A percentile compares a stretch with the other conserved stretches of the same genome.
Evolutionary conservation across 92 coral and sea anemone species (phyloP).

Genomic region (Phenganax marumi): DNA sequence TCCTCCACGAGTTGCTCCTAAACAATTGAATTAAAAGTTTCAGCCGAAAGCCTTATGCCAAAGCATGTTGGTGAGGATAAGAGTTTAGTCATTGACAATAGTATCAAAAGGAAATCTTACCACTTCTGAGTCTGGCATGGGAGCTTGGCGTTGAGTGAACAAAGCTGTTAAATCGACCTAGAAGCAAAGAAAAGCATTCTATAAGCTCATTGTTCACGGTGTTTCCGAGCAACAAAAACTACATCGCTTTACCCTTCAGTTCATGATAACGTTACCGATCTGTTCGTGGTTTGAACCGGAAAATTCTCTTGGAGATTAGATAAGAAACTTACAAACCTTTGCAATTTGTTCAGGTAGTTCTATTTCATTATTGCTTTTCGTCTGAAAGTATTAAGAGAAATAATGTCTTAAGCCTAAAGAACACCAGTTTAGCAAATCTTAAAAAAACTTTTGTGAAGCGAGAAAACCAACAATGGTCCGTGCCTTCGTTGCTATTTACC

Average conservation of each 20-base stretch:
- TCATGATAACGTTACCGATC: neutral
- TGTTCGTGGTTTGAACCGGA: neutral
- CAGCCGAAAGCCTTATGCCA: too few relatives aligned
- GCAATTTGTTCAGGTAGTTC: slow-evolving; percentile 42
- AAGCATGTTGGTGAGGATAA: neutral
- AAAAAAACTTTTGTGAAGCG: neutral
- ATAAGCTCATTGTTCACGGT: neutral
- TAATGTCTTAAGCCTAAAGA: neutral
- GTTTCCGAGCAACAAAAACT: too few relatives aligned
- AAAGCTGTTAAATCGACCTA: slow-evolving; percentile 92
- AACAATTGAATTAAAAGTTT: neutral
- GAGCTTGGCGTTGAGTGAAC: slow-evolving; percentile 93
- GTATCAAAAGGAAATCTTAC: slow-evolving; percentile 41
- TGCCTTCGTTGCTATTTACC: too few relatives aligned
- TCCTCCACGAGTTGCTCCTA: slow-evolving; percentile 93
- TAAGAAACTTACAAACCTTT: slow-evolving; percentile 8
- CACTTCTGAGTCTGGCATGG: slow-evolving; percentile 91
- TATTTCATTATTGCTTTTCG: slow-evolving; percentile 30
- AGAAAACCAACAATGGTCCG: neutral
- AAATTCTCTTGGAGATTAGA: neutral
- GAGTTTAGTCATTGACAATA: neutral
- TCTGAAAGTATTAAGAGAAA: neutral
- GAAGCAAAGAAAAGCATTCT: neutral
- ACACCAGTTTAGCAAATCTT: neutral
- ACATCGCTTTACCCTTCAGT: too few relatives aligned